Base-by-base conservation (phyloP, 2,113 vertebrate genomes). In the Garra rufa region DNA sequence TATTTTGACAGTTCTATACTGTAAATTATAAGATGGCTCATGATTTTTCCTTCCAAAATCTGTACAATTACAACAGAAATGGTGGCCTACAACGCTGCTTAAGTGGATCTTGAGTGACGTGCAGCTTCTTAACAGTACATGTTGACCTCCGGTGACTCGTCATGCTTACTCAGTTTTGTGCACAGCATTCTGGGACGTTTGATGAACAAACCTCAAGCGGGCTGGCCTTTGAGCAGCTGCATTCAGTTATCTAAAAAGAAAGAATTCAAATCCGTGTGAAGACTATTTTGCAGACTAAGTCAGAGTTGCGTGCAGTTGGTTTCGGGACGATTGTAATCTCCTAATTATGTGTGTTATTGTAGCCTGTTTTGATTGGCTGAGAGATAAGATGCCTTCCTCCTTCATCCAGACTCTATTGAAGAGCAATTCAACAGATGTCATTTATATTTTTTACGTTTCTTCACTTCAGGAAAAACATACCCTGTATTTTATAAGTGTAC, bases 291-390 rank as follows among this genome's bases (percentile, higher is more conserved):
- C 74, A 83, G 85, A 52, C 83, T 74, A 24, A 85, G 28, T 84
- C 34, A 26, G 61, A 85, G 67, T 85, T 88, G 81, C 88, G 76
- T 88, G 88, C 88, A 87, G 43, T 83, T 63, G 83, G 50, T 79
- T 87, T 88, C 55, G 14, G 76, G 76, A 85, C 71, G 88, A 85
- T 88, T 75, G 50, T 24, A 87, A 88, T 88, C 85, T 88, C 70
- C 21, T 87, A 88, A 88, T 88, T 88, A 76, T 59, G 46, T 57
- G 80, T 85, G 70, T 79, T 85, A 76, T 87, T 88, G 88, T 85
- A 59, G 26, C 46, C 55, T 46, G 52, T 67, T 69, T 69, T 85
- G 85, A 87, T 85, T 63, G 26, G 77, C 65, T 13, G 30, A 17
- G 55, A 67, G 87, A 88, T 88, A 88, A 85, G 76, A 76, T 83